Evolutionary conservation across 2,888 invertebrate species (phyloP).

Genomic region (Salticus scenicus): DNA sequence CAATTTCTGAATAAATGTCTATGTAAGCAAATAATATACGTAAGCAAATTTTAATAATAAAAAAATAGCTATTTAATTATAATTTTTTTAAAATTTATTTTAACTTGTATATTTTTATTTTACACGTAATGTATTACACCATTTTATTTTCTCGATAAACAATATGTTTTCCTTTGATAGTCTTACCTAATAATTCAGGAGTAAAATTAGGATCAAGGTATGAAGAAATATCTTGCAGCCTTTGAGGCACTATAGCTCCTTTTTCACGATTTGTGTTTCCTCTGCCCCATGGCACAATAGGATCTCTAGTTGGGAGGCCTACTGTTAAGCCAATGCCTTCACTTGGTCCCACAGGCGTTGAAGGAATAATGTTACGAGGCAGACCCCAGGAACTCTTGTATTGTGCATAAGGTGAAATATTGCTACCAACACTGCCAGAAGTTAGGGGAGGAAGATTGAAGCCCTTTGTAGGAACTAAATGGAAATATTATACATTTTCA

Average conservation of each 20-base stretch:
- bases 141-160: no score
- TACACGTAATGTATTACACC: no score
- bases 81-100: no score
- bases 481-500: neutral
- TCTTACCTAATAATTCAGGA: constrained; percentile 55
- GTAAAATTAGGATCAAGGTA: constrained; percentile 67
- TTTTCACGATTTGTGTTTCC: constrained; percentile 45
- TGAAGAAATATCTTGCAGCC: constrained; percentile 63
- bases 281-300: constrained; percentile 61
- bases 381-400: constrained; percentile 66
- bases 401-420: constrained; percentile 60
- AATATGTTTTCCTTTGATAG: no score
- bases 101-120: no score
- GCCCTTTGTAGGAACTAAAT: constrained; percentile 48
- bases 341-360: constrained; percentile 59
- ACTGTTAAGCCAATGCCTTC: constrained; percentile 50
- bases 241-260: constrained; percentile 45
- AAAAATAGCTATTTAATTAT: no score
- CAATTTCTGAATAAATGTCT: no score
- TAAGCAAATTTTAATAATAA: no score
- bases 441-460: constrained; percentile 57
- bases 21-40: no score
- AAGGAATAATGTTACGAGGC: constrained; percentile 62
- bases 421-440: constrained; percentile 31
- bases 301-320: constrained; percentile 49